Conservation (phyloP, 2,113 vertebrate species). For the Dascyllus trimaculatus region DNA sequence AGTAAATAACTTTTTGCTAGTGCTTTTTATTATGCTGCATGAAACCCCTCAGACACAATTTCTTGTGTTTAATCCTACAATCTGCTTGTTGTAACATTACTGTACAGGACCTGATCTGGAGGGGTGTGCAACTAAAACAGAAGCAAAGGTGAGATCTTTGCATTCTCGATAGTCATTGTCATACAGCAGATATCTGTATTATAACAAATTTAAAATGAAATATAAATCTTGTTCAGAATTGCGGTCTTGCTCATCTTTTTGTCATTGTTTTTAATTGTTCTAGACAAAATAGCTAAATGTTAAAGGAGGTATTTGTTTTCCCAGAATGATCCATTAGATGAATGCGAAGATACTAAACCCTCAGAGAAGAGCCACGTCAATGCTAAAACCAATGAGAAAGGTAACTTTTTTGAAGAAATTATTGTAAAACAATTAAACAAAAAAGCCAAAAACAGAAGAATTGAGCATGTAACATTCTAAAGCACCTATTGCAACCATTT, state of each 20-base stretch:
- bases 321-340: background rate
- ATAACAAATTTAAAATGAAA: no score
- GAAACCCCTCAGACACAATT: background rate
- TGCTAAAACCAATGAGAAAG: background rate
- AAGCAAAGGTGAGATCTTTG: slow-evolving; percentile 6
- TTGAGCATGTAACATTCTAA: no score
- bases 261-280: background rate
- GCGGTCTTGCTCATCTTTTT: no score
- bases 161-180: background rate
- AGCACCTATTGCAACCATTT: no score
- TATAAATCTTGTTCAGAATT: background rate
- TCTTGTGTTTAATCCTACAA: background rate
- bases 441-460: background rate
- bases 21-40: no score
- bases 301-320: background rate
- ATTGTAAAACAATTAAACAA: background rate
- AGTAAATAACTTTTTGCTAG: background rate
- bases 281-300: background rate
- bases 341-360: background rate
- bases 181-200: background rate
- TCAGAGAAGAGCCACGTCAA: background rate
- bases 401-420: background rate
- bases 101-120: background rate
- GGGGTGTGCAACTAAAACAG: background rate
- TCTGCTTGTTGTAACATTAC: background rate